A percentile compares a stretch with the other conserved stretches of the same genome.
Evolutionary conservation across 2,797 vertebrate species (phyloP).

Genomic region (Syngnathus rostellatus): DNA sequence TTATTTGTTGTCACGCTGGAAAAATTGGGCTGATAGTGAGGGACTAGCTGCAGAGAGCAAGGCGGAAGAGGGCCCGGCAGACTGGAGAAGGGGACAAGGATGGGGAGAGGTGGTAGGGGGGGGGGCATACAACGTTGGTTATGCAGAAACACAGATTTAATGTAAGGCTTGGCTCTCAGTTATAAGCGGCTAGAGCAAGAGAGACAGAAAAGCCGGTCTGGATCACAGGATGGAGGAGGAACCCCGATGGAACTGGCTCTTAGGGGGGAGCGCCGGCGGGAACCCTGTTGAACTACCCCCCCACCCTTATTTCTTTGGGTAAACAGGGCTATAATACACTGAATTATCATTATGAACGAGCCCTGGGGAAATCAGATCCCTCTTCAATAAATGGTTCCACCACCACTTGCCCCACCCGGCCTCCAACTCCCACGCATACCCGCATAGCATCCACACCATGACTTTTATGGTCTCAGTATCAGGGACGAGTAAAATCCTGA

Average conservation of each 20-base stretch:
- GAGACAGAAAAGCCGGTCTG: conserved; percentile 72
- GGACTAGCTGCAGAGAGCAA: conserved; percentile 40
- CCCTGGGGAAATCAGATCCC: conserved; percentile 66
- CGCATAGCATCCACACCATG: conserved; percentile 1
- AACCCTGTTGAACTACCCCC: conserved; percentile 6
- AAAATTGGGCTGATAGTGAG: conserved; percentile 42
- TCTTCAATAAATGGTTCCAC: conserved; percentile 49
- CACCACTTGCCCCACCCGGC: conserved; percentile 6
- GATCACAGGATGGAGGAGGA: conserved; percentile 41
- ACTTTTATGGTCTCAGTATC: conserved; percentile 53
- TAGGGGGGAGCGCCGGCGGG: not conserved
- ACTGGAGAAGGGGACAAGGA: conserved; percentile 11
- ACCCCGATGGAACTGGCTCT: conserved; percentile 11
- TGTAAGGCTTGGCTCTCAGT: conserved; percentile 72
- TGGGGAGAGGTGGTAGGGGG: too few species aligned
- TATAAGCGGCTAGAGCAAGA: conserved; percentile 57
- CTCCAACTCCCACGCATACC: conserved; percentile 2
- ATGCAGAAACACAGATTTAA: conserved; percentile 78
- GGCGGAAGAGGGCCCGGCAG: conserved; percentile 47
- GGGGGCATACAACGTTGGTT: conserved; percentile 59
- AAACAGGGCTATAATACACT: conserved; percentile 54
- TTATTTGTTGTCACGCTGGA: conserved; percentile 50
- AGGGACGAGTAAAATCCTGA: conserved; percentile 26
- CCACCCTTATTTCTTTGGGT: conserved; percentile 24
- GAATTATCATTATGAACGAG: conserved; percentile 51